Conservation (phyloP, 2,888 invertebrate genomes). For the Rotaria magnacalcarata region DNA sequence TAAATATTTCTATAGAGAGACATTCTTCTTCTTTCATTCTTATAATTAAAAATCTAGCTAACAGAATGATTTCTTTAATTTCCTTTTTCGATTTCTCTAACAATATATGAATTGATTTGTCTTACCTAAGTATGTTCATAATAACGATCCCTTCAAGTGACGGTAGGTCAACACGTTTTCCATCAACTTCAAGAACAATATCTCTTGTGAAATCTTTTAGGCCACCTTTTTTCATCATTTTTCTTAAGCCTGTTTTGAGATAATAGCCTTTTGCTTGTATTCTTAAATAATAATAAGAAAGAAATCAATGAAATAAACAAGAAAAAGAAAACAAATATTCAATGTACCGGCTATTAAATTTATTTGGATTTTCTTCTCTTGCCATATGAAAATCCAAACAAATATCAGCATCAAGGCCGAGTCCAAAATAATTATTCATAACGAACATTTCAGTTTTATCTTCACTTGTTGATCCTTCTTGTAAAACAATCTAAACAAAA, state of each 20-base stretch:
- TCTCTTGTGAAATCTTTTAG: conserved; percentile 90
- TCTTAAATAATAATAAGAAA: conserved; percentile 61
- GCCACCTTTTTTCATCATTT: conserved; percentile 89
- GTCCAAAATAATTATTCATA: conserved; percentile 99
- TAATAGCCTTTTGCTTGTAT: conserved; percentile 97
- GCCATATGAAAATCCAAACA: conserved; percentile 98
- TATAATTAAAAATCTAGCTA: no score
- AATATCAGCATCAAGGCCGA: conserved; percentile 97
- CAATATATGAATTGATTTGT: no score
- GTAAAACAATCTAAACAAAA: neutral
- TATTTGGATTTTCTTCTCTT: conserved; percentile 95
- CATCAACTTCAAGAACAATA: conserved; percentile 90
- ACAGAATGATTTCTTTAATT: no score
- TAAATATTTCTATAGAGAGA: no score
- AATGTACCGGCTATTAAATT: conserved; percentile 80
- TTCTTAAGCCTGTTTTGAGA: conserved; percentile 92
- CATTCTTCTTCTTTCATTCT: no score
- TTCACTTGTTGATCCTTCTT: conserved; percentile 65
- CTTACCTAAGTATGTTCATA: conserved; percentile 76
- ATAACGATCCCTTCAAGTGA: conserved; percentile 98
- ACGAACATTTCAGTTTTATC: conserved; percentile 98
- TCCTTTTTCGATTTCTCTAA: no score
- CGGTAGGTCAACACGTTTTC: conserved; percentile 87
- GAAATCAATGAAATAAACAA: no score
- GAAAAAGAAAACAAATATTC: no score